These are phyloP conservation scores for Bellardia pandia DNA, from an alignment of 2,888 invertebrate genomes.

Conservation along the genomic window DNA sequence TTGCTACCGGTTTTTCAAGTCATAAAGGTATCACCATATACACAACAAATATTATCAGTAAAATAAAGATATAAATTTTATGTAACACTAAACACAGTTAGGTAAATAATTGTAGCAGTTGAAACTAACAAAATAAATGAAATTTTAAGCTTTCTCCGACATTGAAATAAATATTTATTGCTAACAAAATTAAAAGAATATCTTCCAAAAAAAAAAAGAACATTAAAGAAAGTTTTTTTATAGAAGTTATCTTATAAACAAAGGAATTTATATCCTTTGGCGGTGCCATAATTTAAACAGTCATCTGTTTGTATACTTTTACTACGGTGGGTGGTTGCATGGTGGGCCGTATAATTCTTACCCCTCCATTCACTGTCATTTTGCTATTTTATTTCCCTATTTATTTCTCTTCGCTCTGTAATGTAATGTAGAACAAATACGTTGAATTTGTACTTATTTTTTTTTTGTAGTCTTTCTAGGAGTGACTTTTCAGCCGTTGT, in stretches of 20 bases:
- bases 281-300: slow-evolving; percentile 36
- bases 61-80: slow-evolving; percentile 13
- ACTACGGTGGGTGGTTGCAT: slow-evolving; percentile 7
- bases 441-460: not conserved
- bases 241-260: not conserved
- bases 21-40: slow-evolving; percentile 4
- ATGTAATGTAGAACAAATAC: slow-evolving; percentile 45
- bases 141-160: not conserved
- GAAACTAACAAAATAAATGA: slow-evolving; percentile 5
- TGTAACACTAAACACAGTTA: slow-evolving; percentile 24
- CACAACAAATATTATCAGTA: slow-evolving; percentile 14
- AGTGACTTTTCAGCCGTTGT: slow-evolving; percentile 44
- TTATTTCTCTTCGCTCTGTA: not conserved
- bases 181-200: not conserved
- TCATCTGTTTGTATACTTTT: not conserved
- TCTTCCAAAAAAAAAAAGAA: slow-evolving; percentile 2
- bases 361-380: not conserved
- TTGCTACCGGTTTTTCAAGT: not conserved
- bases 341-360: not conserved
- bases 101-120: slow-evolving; percentile 13
- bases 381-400: not conserved
- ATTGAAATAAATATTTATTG: slow-evolving; percentile 1
- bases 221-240: slow-evolving; percentile 7
- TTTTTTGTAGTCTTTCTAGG: slow-evolving; percentile 23
- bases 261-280: slow-evolving; percentile 36